phyloP scores from a whole-genome alignment of 2,113 vertebrate genomes.

The Mormyrus lacerda region DNA sequence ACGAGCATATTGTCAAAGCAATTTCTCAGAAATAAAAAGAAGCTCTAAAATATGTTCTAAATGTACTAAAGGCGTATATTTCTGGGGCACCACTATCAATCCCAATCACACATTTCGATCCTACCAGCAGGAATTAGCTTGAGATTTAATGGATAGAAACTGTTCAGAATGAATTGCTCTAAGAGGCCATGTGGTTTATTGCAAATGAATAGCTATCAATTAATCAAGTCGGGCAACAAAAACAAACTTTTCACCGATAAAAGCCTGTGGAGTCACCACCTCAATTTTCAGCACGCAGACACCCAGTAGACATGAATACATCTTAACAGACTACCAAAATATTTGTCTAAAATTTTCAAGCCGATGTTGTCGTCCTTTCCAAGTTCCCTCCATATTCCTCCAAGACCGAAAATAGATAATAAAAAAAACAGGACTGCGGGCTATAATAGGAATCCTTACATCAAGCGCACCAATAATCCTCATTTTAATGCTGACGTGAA shows the following conservation, averaged over 20 bases:
- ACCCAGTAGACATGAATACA: conserved; percentile 26
- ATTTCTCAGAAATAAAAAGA: neutral
- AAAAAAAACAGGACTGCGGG: neutral
- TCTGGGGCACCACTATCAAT: neutral
- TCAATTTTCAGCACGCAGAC: conserved; percentile 44
- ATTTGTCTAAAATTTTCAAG: conserved; percentile 29
- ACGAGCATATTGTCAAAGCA: neutral
- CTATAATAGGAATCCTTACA: neutral
- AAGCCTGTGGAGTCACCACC: conserved; percentile 23
- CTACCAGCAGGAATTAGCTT: neutral
- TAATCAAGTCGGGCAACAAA: conserved; percentile 9
- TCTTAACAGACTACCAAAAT: conserved; percentile 32
- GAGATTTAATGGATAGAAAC: conserved; percentile 9
- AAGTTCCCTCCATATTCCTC: neutral
- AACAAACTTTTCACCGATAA: neutral
- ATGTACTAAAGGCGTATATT: neutral
- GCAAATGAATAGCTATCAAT: conserved; percentile 16
- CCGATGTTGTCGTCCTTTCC: neutral
- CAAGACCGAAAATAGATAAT: neutral
- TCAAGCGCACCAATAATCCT: neutral
- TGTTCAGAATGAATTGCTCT: neutral
- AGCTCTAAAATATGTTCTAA: neutral
- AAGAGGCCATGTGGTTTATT: conserved; percentile 11
- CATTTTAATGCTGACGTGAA: neutral
- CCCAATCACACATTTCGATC: neutral